phyloP scores from a whole-genome alignment of 2,797 vertebrate genomes.

The Emydoidea blandingii region DNA sequence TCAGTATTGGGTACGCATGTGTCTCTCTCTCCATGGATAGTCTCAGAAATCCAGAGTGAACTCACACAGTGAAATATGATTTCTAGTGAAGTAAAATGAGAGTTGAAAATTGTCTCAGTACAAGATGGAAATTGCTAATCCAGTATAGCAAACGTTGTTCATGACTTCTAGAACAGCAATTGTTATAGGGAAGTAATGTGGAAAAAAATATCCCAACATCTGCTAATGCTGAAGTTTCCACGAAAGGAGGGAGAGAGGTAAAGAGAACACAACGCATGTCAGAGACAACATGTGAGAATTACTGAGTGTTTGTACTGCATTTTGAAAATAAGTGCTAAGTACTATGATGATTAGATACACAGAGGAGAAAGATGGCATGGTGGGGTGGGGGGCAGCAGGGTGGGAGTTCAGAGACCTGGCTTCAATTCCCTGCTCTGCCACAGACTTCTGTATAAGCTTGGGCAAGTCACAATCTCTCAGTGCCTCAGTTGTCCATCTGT shows the following conservation, averaged over 20 bases:
- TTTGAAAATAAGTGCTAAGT: neutral
- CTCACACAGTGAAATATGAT: neutral
- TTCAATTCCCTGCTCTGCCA: neutral
- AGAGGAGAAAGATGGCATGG: fast-evolving
- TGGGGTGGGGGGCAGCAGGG: neutral
- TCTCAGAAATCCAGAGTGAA: neutral
- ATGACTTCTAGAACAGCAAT: neutral
- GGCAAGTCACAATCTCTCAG: neutral
- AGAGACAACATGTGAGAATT: neutral
- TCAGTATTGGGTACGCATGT: fast-evolving
- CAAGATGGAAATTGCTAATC: neutral
- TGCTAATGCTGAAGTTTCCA: no score
- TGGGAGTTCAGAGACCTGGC: neutral
- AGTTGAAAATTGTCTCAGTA: neutral
- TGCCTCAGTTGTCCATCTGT: neutral
- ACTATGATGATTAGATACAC: neutral
- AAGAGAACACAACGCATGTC: neutral
- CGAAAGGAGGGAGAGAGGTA: no score
- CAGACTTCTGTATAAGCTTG: neutral
- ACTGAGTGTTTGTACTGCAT: neutral
- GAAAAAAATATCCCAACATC: neutral
- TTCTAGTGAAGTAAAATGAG: neutral
- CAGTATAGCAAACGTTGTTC: neutral
- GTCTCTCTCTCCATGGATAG: neutral
- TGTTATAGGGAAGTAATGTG: neutral